phyloP scores from a whole-genome alignment of 2,797 vertebrate species.

The Moxostoma hubbsi region DNA sequence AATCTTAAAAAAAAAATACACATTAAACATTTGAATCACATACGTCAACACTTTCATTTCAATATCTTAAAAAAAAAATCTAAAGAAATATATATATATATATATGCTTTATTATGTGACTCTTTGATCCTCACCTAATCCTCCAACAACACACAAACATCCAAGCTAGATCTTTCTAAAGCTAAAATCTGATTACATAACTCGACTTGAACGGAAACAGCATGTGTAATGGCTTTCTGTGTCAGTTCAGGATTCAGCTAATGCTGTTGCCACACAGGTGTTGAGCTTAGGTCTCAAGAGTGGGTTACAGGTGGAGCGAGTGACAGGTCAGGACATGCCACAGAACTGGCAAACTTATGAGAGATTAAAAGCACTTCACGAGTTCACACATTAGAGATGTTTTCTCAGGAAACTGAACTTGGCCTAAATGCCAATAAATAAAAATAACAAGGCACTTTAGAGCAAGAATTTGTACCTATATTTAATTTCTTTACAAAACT shows the following conservation, averaged over 20 bases:
- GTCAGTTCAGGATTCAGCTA: constrained; percentile 55
- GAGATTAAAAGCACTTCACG: neutral
- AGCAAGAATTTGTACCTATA: too few relatives aligned
- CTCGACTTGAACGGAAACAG: constrained; percentile 30
- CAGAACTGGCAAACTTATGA: neutral
- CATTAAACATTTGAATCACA: too few relatives aligned
- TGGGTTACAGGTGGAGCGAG: constrained; percentile 8
- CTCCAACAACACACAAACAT: constrained; percentile 13
- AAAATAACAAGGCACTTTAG: too few relatives aligned
- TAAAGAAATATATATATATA: neutral
- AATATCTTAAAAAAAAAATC: neutral
- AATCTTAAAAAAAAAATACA: too few relatives aligned
- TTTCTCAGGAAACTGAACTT: neutral
- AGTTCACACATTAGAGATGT: constrained; percentile 15
- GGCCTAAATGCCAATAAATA: too few relatives aligned
- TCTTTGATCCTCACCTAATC: constrained; percentile 43
- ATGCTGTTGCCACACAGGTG: constrained; percentile 37
- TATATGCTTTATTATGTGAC: constrained; percentile 16
- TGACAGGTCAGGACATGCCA: constrained; percentile 30
- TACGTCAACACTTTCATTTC: too few relatives aligned
- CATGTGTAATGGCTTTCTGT: constrained; percentile 39
- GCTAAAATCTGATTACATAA: constrained; percentile 58
- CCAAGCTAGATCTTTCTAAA: constrained; percentile 8
- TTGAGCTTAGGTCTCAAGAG: constrained; percentile 30
- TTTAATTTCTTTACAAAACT: too few relatives aligned